phyloP scores from a whole-genome alignment of 2,113 vertebrate genomes.

The Microcebus lehilahytsara region DNA sequence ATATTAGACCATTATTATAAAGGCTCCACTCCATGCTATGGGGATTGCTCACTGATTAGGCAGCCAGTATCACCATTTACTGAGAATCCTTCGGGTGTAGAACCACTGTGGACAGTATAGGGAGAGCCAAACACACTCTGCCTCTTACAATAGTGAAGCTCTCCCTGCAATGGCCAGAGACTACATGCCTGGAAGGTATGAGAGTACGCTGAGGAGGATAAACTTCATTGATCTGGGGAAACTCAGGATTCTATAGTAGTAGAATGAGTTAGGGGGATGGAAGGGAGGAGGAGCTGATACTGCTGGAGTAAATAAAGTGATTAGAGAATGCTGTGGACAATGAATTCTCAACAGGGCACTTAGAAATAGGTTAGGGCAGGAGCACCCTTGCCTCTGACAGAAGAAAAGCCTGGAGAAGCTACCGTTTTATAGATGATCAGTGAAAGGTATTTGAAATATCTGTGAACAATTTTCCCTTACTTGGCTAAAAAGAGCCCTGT shows the following conservation, averaged over 20 bases:
- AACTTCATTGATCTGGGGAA: neutral
- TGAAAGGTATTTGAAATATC: neutral
- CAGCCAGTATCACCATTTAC: neutral
- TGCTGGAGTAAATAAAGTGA: neutral
- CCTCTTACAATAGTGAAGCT: neutral
- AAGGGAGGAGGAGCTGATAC: neutral
- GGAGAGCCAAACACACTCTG: neutral
- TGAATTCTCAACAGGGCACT: neutral
- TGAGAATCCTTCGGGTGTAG: neutral
- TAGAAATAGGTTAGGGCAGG: neutral
- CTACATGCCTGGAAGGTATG: neutral
- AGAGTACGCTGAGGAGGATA: neutral
- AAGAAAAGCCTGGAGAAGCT: neutral
- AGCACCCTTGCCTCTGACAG: neutral
- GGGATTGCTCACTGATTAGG: slow-evolving; percentile 50
- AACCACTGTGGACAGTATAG: neutral
- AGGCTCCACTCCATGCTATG: slow-evolving; percentile 6
- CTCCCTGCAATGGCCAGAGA: neutral
- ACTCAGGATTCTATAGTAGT: neutral
- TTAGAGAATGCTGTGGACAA: neutral
- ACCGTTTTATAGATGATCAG: neutral
- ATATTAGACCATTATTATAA: slow-evolving; percentile 55
- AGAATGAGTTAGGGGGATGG: neutral
- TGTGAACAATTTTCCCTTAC: neutral
- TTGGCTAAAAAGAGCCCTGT: neutral